Conservation (phyloP, 2,113 vertebrate species). For the Apaloderma vittatum region DNA sequence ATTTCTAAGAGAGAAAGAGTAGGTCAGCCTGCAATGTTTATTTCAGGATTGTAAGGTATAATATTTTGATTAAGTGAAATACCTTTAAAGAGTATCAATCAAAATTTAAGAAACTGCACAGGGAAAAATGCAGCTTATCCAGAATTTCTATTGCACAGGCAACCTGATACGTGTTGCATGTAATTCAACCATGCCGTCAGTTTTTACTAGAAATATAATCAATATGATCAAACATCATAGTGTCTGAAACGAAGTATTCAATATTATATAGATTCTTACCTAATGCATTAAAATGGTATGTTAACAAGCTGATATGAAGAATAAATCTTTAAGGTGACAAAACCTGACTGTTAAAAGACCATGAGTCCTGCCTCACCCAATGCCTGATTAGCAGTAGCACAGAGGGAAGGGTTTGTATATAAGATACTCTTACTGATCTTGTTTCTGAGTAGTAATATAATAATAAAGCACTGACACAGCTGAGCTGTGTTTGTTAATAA, state of each 20-base stretch:
- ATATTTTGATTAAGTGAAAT: background rate
- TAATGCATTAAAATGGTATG: background rate
- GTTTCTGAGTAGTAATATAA: background rate
- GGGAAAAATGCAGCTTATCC: background rate
- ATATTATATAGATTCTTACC: slow-evolving; percentile 22
- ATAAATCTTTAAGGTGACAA: background rate
- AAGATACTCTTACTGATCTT: background rate
- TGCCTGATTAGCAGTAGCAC: background rate
- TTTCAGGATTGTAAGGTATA: background rate
- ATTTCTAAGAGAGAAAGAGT: background rate
- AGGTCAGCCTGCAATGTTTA: background rate
- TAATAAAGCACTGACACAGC: background rate
- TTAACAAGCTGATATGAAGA: slow-evolving; percentile 4
- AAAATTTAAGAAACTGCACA: background rate
- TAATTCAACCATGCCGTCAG: background rate
- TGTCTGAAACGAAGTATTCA: slow-evolving; percentile 1
- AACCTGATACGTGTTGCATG: background rate
- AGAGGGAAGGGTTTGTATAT: background rate
- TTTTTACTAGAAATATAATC: slow-evolving; percentile 17
- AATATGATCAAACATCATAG: slow-evolving; percentile 8
- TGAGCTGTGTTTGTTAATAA: background rate
- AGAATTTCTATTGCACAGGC: background rate
- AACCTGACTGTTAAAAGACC: background rate
- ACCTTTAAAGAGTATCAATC: background rate
- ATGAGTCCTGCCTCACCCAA: background rate